phyloP scores from a whole-genome alignment of 2,797 vertebrate genomes.

The Halcyon chelicuti region DNA sequence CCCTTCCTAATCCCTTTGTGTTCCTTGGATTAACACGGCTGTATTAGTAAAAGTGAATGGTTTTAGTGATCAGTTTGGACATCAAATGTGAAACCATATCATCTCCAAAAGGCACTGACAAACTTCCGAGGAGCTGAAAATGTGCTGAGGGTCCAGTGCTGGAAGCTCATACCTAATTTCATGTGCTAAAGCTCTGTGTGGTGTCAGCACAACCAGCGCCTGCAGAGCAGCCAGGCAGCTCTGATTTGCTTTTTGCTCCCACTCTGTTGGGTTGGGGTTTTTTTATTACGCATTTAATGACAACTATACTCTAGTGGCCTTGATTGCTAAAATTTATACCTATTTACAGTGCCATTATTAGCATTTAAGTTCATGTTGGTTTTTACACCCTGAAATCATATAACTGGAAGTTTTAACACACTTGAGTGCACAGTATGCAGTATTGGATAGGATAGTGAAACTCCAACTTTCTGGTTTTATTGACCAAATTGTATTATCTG shows the following conservation, averaged over 20 bases:
- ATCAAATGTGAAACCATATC: neutral
- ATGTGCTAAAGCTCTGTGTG: neutral
- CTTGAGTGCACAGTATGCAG: neutral
- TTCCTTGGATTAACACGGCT: neutral
- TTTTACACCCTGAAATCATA: slow-evolving; percentile 8
- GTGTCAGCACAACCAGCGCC: neutral
- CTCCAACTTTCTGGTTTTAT: slow-evolving; percentile 1
- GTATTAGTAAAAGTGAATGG: neutral
- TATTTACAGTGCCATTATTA: slow-evolving; percentile 12
- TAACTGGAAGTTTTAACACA: slow-evolving; percentile 14
- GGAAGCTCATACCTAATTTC: neutral
- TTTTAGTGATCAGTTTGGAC: neutral
- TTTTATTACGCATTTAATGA: slow-evolving; percentile 29
- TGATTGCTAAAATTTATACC: slow-evolving; percentile 27
- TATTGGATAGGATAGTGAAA: neutral
- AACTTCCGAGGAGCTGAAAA: neutral
- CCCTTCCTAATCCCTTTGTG: neutral
- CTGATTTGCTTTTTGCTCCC: neutral
- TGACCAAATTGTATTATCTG: neutral
- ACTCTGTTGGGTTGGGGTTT: neutral
- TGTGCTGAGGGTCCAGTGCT: neutral
- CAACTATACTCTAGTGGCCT: neutral
- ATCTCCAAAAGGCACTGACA: neutral
- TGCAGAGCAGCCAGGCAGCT: neutral
- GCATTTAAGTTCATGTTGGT: slow-evolving; percentile 4